Conservation (phyloP, 2,797 vertebrate genomes). For the Chrysocyon brachyurus region DNA sequence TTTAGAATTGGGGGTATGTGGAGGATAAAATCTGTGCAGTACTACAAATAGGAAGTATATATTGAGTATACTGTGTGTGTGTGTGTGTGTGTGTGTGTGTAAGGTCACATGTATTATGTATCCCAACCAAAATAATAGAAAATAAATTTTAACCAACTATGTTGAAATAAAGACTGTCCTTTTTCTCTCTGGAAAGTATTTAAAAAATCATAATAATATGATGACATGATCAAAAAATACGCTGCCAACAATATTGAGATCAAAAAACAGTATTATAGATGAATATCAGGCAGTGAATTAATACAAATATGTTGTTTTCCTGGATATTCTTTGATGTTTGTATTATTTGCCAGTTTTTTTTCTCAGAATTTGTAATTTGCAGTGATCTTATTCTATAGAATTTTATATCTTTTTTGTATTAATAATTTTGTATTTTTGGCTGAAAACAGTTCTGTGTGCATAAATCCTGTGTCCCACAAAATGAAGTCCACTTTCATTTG, state of each 20-base stretch:
- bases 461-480: background rate
- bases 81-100: too few species aligned
- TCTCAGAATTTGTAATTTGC: background rate
- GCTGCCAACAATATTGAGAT: background rate
- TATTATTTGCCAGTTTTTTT: background rate
- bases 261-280: background rate
- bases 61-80: background rate
- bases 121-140: background rate
- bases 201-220: background rate
- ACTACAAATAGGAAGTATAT: background rate
- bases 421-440: background rate
- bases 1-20: background rate
- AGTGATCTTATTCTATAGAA: background rate
- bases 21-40: background rate
- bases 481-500: background rate
- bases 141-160: background rate
- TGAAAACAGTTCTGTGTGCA: background rate
- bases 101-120: background rate
- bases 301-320: background rate
- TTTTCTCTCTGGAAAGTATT: background rate
- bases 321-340: background rate
- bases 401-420: background rate
- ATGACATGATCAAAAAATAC: background rate
- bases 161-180: background rate
- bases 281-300: background rate